Base-by-base conservation (phyloP, 2,888 invertebrate genomes). In the Actias luna region DNA sequence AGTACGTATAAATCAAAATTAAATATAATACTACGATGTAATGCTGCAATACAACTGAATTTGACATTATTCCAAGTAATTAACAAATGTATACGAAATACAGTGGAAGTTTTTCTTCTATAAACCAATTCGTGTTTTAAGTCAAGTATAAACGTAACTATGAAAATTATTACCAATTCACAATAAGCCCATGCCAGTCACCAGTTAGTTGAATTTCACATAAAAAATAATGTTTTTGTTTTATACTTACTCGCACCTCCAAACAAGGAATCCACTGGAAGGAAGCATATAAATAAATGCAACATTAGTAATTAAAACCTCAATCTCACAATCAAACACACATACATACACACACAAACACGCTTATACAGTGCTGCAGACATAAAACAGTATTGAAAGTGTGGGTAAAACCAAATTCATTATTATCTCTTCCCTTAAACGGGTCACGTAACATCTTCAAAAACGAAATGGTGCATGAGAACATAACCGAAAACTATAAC, bases 221-320 rank as follows among this genome's bases (percentile, higher is more conserved):
- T 7, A 59, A 27, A 33, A 36, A 10, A 12, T 52, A 42, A 29
- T 33, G 31, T 27, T 4, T 29, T 22, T 61, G 69, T 64, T 63
- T 39, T 69, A 74, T 87, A 94, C 94, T 94, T 93, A 94, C 94
- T 95, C 88, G 94, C 94, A 87, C 94, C 94, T 94, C 95, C 95
- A 94, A 94, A 95, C 82, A 95, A 92, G 78, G 95, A 95, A 94
- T 95, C 96, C 94, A 95, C 96, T 95, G 94, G 75, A 87, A 85
- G 84, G 71, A 72, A 73, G 84, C 83, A 85, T 76, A 80, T 82
- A 83, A 83, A 80, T 78, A 89, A 90, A 81, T 60, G 76, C 60
- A 77, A 74, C 67, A 85, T 93, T 93, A 93, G 90, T 92, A 72
- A 58, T 63, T 55, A 69, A 72, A 65, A 68, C 64, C 33, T 64